Conservation (phyloP, 2,797 vertebrate species). For the Diplodus puntazzo region DNA sequence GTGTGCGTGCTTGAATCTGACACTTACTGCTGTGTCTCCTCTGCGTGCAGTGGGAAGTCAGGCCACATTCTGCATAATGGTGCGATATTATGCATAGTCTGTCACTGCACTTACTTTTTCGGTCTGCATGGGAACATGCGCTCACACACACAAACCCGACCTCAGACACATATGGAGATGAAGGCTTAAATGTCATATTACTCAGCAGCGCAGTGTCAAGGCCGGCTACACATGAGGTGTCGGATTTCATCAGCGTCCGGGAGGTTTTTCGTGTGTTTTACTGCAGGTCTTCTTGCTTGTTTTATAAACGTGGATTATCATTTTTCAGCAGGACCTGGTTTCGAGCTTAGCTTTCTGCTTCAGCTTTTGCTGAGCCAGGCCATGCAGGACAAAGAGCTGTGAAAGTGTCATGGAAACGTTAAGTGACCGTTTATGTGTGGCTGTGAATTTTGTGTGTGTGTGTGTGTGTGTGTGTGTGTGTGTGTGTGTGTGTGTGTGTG, state of each 20-base stretch:
- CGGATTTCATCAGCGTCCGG: slow-evolving; percentile 46
- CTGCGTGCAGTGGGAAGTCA: slow-evolving; percentile 7
- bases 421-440: not conserved
- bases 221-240: slow-evolving; percentile 42
- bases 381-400: not conserved
- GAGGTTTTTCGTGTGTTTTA: slow-evolving; percentile 23
- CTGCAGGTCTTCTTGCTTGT: slow-evolving; percentile 9
- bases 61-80: slow-evolving; percentile 17
- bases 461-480: too few species aligned
- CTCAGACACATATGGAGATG: slow-evolving; percentile 46
- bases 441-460: too few species aligned
- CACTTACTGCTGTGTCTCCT: not conserved
- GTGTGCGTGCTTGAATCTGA: slow-evolving; percentile 1
- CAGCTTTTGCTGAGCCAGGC: slow-evolving; percentile 13
- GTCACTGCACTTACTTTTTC: slow-evolving; percentile 15
- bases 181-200: slow-evolving; percentile 67
- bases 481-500: too few species aligned
- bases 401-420: slow-evolving; percentile 13
- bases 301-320: slow-evolving; percentile 27
- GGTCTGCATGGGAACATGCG: not conserved
- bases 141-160: slow-evolving; percentile 9
- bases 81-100: slow-evolving; percentile 42
- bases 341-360: not conserved
- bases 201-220: slow-evolving; percentile 40
- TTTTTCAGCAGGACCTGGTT: slow-evolving; percentile 22